These are phyloP conservation scores for Bimastos eiseni DNA, from an alignment of 2,888 invertebrate genomes.

Conservation along the genomic window DNA sequence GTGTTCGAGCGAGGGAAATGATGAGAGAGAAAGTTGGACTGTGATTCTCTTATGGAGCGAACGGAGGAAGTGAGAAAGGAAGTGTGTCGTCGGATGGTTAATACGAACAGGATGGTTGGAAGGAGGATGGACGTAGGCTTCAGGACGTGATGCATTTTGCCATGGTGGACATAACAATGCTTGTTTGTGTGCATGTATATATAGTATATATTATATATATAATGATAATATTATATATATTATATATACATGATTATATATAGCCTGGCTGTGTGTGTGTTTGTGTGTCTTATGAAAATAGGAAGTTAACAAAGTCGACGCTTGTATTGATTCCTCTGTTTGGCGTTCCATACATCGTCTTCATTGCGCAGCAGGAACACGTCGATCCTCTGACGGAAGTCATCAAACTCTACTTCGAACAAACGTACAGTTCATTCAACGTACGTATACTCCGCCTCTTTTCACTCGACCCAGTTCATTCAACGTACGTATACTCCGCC, in stretches of 20 bases:
- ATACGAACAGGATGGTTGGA: too few relatives aligned
- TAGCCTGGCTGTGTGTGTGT: background rate
- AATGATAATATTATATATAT: too few relatives aligned
- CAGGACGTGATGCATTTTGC: background rate
- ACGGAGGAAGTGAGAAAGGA: too few relatives aligned
- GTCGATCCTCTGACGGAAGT: slow-evolving; percentile 65
- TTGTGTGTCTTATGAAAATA: background rate
- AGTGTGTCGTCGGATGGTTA: too few relatives aligned
- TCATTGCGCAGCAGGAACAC: slow-evolving; percentile 68
- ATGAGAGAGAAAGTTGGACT: background rate
- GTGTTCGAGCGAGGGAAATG: background rate
- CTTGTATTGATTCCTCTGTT: slow-evolving; percentile 71
- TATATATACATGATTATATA: too few relatives aligned
- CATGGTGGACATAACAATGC: background rate
- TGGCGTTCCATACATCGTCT: slow-evolving; percentile 72
- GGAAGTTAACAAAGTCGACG: background rate
- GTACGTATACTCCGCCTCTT: slow-evolving; percentile 60
- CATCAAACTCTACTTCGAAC: slow-evolving; percentile 72
- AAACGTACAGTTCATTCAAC: slow-evolving; percentile 73
- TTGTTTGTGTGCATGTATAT: too few relatives aligned
- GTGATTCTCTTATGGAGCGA: background rate
- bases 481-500: too few relatives aligned
- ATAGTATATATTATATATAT: too few relatives aligned
- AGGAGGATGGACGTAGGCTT: too few relatives aligned
- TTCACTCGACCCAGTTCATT: too few relatives aligned